These are phyloP conservation scores for Apocheima hispidaria DNA, from an alignment of 2,888 invertebrate genomes.

Conservation along the genomic window DNA sequence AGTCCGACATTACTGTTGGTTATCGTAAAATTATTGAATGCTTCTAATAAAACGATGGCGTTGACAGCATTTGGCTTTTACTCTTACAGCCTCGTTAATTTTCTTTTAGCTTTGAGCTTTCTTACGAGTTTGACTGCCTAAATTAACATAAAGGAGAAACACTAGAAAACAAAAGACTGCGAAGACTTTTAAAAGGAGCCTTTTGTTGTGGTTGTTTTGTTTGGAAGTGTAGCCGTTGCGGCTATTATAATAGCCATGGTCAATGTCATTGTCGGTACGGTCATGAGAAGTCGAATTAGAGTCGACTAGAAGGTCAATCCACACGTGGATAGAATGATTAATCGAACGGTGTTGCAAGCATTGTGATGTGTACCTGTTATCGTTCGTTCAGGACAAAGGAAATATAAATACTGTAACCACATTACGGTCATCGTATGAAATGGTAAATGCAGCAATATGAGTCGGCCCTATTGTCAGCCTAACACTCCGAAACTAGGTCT, in stretches of 20 bases:
- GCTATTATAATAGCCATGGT: slow-evolving; percentile 42
- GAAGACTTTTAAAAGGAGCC: not conserved
- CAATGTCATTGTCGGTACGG: slow-evolving; percentile 44
- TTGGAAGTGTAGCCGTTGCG: slow-evolving; percentile 41
- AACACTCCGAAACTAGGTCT: too few species aligned
- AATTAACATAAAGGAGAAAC: slow-evolving; percentile 21
- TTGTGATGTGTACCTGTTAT: slow-evolving; percentile 27
- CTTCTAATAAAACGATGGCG: slow-evolving; percentile 53
- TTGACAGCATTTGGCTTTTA: slow-evolving; percentile 30
- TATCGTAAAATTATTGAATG: slow-evolving; percentile 61
- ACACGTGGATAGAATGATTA: slow-evolving; percentile 48
- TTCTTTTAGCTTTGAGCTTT: slow-evolving; percentile 24
- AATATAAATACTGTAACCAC: slow-evolving; percentile 13
- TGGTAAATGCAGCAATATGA: not conserved
- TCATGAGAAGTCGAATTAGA: slow-evolving; percentile 38
- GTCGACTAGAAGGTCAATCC: slow-evolving; percentile 43
- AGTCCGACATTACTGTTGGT: slow-evolving; percentile 58
- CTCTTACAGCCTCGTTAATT: slow-evolving; percentile 27
- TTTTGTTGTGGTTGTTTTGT: slow-evolving; percentile 29
- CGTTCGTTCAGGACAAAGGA: slow-evolving; percentile 25
- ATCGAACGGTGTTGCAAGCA: slow-evolving; percentile 38
- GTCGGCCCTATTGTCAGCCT: not conserved
- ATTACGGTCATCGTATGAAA: slow-evolving; percentile 2
- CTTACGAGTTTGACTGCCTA: slow-evolving; percentile 16
- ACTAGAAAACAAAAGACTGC: slow-evolving; percentile 4